phyloP scores from a whole-genome alignment of 2,113 vertebrate genomes.

The Cricetomys ansorgei region DNA sequence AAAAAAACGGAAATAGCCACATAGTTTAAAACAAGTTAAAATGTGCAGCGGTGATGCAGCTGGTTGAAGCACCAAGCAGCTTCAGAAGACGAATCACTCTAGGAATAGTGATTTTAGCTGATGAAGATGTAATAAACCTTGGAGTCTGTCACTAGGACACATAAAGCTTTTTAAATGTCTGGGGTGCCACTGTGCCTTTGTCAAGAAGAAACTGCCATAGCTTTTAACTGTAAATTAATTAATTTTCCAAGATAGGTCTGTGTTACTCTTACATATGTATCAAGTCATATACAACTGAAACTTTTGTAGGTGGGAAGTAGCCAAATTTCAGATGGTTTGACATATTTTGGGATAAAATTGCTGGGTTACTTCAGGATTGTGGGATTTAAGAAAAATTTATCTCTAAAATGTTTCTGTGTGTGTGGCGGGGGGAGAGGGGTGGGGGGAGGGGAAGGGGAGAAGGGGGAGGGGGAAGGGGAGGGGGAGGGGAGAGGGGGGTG shows the following conservation, averaged over 20 bases:
- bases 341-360: not conserved
- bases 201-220: not conserved
- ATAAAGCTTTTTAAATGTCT: not conserved
- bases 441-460: no score
- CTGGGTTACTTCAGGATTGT: conserved; percentile 1
- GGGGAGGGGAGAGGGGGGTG: no score
- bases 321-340: not conserved
- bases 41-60: not conserved
- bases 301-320: not conserved
- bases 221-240: not conserved
- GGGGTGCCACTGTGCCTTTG: not conserved
- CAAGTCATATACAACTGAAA: not conserved
- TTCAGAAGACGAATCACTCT: conserved; percentile 70
- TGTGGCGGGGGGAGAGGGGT: no score
- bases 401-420: not conserved
- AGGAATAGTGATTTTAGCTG: conserved; percentile 1
- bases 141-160: not conserved
- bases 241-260: not conserved
- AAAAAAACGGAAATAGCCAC: not conserved
- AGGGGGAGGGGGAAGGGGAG: no score
- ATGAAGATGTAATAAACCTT: conserved; percentile 71
- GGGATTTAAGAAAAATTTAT: conserved; percentile 18
- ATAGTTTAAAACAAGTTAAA: conserved; percentile 33
- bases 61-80: not conserved
- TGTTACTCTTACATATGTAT: not conserved